Evolutionary conservation across 2,113 vertebrate genomes (phyloP).

Genomic region (Brachypodius melanocephalos): DNA sequence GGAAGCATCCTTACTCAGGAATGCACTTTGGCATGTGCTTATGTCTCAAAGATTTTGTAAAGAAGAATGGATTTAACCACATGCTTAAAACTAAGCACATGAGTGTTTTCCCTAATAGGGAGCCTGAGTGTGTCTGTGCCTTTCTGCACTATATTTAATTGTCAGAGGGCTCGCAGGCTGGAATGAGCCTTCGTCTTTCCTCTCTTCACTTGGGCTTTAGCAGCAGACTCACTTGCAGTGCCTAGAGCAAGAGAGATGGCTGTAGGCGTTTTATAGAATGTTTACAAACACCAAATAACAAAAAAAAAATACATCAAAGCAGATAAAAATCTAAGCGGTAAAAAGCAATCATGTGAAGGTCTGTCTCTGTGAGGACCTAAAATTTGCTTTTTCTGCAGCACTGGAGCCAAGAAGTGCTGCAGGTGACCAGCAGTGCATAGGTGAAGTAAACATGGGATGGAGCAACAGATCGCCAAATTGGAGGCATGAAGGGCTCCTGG

Average conservation of each 20-base stretch:
- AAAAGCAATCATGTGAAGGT: background rate
- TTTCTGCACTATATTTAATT: constrained; percentile 17
- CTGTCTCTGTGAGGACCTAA: background rate
- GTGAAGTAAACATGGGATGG: background rate
- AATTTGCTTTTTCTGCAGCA: background rate
- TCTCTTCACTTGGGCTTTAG: background rate
- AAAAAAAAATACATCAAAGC: background rate
- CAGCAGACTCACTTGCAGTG: background rate
- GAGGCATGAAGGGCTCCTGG: background rate
- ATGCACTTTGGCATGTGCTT: constrained; percentile 50
- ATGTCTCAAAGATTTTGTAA: constrained; percentile 43
- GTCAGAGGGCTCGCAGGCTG: background rate
- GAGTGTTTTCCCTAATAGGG: constrained; percentile 43
- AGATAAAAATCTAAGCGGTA: background rate
- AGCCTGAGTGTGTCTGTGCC: background rate
- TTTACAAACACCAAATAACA: background rate
- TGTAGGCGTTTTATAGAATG: background rate
- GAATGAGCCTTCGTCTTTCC: background rate
- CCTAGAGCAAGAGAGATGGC: background rate
- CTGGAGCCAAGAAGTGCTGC: background rate
- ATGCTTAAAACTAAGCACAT: constrained; percentile 55
- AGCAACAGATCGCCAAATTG: background rate
- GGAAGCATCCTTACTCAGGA: constrained; percentile 62
- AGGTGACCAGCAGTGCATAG: background rate
- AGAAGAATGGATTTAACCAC: constrained; percentile 58